Percentiles rank a stretch among this genome's conserved stretches.
Evolutionary conservation across 2,888 invertebrate genomes (phyloP).

Genomic region (Ganaspis brasiliensis): DNA sequence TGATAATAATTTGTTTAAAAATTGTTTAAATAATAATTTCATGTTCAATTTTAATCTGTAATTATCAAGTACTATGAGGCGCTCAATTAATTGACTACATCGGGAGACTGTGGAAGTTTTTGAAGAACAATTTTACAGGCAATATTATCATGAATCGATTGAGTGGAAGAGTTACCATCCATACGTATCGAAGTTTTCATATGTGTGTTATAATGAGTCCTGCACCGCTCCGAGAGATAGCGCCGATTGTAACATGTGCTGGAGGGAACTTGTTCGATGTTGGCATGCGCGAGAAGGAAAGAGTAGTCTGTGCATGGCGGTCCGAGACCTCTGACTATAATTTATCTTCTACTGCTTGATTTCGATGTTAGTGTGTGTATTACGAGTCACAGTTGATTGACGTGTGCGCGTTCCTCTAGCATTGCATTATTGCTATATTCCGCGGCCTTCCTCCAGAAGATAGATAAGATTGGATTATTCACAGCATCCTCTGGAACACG

Average conservation of each 20-base stretch:
- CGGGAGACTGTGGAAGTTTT: too few relatives aligned
- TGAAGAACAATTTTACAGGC: too few relatives aligned
- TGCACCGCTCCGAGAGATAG: not conserved
- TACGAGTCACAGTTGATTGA: not conserved
- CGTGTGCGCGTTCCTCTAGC: constrained; percentile 13
- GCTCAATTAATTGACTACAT: too few relatives aligned
- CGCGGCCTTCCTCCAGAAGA: not conserved
- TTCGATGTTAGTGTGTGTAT: constrained; percentile 40
- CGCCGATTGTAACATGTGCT: not conserved
- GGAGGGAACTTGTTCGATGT: constrained; percentile 24
- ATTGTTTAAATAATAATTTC: too few relatives aligned
- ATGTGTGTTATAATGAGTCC: not conserved
- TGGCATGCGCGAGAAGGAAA: constrained; percentile 44
- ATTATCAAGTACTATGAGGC: too few relatives aligned
- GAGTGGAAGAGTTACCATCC: too few relatives aligned
- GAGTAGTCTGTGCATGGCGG: constrained; percentile 49
- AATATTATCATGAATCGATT: too few relatives aligned
- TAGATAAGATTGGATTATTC: constrained; percentile 34
- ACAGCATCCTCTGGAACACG: constrained; percentile 29
- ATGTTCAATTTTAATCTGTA: too few relatives aligned
- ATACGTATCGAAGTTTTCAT: too few relatives aligned
- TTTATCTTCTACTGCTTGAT: constrained; percentile 30
- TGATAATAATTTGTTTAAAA: too few relatives aligned
- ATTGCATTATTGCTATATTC: not conserved
- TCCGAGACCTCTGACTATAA: constrained; percentile 37